Evolutionary conservation across 2,113 vertebrate genomes (phyloP).

Genomic region (Podarcis cretensis): DNA sequence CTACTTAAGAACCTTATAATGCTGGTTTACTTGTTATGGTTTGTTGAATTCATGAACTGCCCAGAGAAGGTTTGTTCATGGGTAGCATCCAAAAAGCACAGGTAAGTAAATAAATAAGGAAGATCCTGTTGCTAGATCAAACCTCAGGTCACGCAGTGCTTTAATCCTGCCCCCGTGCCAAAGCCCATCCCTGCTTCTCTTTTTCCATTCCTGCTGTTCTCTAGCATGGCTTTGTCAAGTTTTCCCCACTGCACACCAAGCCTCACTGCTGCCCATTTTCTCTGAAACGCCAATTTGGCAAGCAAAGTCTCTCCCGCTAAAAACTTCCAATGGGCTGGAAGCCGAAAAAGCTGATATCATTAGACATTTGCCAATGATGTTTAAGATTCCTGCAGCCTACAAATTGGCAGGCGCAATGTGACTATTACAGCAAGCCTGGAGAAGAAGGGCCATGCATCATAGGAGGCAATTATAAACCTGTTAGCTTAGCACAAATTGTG

Average conservation of each 20-base stretch:
- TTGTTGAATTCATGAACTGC: too few relatives aligned
- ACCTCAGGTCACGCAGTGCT: background rate
- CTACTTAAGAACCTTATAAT: background rate
- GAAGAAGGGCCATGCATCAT: background rate
- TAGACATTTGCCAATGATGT: background rate
- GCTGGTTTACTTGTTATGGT: too few relatives aligned
- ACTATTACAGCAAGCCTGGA: background rate
- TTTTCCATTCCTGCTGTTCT: background rate
- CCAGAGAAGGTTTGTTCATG: too few relatives aligned
- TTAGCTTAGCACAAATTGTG: constrained; percentile 6
- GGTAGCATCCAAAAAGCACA: too few relatives aligned
- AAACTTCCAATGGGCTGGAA: background rate
- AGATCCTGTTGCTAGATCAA: background rate
- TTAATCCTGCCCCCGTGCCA: background rate
- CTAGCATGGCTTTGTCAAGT: too few relatives aligned
- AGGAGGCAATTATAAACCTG: background rate
- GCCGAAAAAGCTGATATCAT: background rate
- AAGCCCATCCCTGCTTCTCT: background rate
- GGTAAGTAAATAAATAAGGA: background rate
- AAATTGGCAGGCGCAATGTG: background rate
- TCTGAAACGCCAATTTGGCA: background rate
- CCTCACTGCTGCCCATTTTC: background rate
- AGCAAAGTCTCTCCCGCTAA: background rate
- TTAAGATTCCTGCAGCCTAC: constrained; percentile 12
- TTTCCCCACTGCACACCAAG: background rate